Evolutionary conservation across 2,113 vertebrate species (phyloP).

Genomic region (Atlantisia rogersi): DNA sequence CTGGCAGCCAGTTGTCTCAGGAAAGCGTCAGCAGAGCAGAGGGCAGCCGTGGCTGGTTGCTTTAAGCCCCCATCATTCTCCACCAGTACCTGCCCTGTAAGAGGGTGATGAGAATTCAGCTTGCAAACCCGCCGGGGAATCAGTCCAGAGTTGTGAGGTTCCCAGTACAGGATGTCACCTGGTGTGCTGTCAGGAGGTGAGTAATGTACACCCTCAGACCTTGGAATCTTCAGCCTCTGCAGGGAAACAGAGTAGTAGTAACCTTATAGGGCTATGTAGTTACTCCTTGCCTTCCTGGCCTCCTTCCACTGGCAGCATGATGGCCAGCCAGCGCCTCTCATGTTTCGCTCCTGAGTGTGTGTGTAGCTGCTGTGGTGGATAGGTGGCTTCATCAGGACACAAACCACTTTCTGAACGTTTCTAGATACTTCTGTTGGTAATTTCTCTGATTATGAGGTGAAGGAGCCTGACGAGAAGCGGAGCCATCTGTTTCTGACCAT

Average conservation of each 20-base stretch:
- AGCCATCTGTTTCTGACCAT: not conserved
- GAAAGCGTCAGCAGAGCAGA: not conserved
- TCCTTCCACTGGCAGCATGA: not conserved
- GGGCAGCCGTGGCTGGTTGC: not conserved
- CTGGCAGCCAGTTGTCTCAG: fast-evolving
- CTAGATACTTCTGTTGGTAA: not conserved
- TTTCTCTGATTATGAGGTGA: not conserved
- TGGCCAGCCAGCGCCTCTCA: not conserved
- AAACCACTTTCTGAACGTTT: not conserved
- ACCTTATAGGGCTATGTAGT: not conserved
- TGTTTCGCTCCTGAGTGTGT: not conserved
- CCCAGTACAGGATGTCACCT: not conserved
- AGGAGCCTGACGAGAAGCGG: not conserved
- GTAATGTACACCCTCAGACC: not conserved
- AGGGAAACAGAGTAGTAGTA: not conserved
- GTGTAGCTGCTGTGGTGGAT: fast-evolving
- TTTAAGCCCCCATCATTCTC: not conserved
- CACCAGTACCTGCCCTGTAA: fast-evolving
- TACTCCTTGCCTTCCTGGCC: not conserved
- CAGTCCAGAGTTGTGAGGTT: not conserved
- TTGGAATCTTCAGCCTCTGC: not conserved
- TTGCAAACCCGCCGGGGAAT: fast-evolving
- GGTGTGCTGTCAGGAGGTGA: not conserved
- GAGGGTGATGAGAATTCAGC: fast-evolving
- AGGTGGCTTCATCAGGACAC: not conserved